These are phyloP conservation scores for Acanthoscelides obtectus DNA, from an alignment of 2,888 invertebrate species.

Conservation along the genomic window DNA sequence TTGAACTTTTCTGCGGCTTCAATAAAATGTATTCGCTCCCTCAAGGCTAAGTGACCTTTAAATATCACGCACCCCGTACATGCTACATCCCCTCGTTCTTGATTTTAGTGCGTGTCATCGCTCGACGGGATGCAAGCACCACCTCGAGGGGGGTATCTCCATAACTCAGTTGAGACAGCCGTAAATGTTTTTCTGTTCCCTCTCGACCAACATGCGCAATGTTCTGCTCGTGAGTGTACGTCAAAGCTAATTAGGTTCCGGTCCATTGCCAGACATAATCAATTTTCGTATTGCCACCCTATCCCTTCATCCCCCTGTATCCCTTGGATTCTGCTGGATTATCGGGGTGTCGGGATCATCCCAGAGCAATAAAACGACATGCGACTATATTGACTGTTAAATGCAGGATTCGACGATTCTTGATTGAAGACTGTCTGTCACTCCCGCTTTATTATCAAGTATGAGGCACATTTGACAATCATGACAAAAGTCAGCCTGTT, in stretches of 20 bases:
- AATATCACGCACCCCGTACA: not conserved
- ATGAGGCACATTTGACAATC: too few relatives aligned
- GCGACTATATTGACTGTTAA: not conserved
- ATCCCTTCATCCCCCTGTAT: not conserved
- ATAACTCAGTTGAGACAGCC: not conserved
- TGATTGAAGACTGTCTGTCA: too few relatives aligned
- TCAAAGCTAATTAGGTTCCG: not conserved
- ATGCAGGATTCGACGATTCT: not conserved
- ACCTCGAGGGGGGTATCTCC: not conserved
- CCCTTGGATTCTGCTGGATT: not conserved
- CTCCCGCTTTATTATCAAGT: too few relatives aligned
- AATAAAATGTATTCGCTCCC: too few relatives aligned
- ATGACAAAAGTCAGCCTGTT: too few relatives aligned
- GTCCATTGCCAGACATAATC: not conserved
- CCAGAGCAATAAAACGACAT: not conserved
- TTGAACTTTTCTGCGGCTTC: too few relatives aligned
- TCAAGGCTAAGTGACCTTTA: too few relatives aligned
- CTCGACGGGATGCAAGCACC: not conserved
- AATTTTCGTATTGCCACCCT: not conserved
- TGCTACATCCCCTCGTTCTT: not conserved
- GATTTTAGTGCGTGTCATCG: not conserved
- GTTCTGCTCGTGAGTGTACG: not conserved
- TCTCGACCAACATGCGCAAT: not conserved
- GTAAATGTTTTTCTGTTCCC: not conserved
- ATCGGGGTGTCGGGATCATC: not conserved